These are phyloP conservation scores for Aplochiton taeniatus DNA, from an alignment of 2,797 vertebrate genomes.

Conservation along the genomic window DNA sequence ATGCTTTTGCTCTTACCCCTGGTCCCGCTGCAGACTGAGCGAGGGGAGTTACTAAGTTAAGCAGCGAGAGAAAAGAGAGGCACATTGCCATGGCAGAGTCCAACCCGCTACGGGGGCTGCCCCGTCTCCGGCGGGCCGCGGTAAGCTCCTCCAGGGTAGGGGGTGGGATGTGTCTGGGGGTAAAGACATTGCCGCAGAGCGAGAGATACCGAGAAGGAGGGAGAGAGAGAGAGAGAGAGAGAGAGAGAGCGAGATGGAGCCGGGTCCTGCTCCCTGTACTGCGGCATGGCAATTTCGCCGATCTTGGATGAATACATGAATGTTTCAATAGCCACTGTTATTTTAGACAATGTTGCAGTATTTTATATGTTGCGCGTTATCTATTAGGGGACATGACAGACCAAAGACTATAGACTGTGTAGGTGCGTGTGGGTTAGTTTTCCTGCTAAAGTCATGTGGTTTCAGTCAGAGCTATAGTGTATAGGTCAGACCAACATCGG, in stretches of 20 bases:
- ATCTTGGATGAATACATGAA: too few species aligned
- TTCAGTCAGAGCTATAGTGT: too few species aligned
- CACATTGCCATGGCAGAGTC: slow-evolving; percentile 85
- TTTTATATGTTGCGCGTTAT: too few species aligned
- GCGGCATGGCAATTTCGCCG: too few species aligned
- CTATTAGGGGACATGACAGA: slow-evolving; percentile 36
- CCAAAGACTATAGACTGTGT: slow-evolving; percentile 47
- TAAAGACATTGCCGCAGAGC: slow-evolving; percentile 69
- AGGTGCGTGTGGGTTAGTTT: slow-evolving; percentile 13
- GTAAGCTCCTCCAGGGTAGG: slow-evolving; percentile 74
- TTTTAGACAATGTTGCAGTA: too few species aligned
- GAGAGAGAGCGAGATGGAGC: too few species aligned
- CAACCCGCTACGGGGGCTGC: slow-evolving; percentile 81
- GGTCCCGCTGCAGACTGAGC: slow-evolving; percentile 65
- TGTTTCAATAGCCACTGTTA: too few species aligned
- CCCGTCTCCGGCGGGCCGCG: slow-evolving; percentile 86
- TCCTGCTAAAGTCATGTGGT: background rate
- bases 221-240: background rate
- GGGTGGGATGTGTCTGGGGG: slow-evolving; percentile 52
- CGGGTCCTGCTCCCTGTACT: too few species aligned
- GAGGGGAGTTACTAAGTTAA: slow-evolving; percentile 38
- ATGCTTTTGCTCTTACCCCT: slow-evolving; percentile 38
- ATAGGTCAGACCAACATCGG: too few species aligned
- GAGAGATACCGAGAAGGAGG: slow-evolving; percentile 21
- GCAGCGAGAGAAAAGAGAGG: slow-evolving; percentile 30